phyloP scores from a whole-genome alignment of 2,113 vertebrate genomes.

The Epinephelus fuscoguttatus region DNA sequence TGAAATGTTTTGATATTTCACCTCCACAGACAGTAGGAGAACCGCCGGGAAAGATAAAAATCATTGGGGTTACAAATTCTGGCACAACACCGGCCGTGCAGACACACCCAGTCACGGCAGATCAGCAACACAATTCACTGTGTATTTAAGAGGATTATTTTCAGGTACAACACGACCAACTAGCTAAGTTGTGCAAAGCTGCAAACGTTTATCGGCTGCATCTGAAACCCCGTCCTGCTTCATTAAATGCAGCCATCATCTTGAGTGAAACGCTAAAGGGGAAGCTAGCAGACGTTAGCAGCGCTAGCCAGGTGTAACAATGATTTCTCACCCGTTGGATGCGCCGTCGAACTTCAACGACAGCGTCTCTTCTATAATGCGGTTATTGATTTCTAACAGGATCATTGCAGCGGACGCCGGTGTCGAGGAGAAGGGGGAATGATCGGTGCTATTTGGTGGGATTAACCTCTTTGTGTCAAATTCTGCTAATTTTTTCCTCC shows the following conservation, averaged over 20 bases:
- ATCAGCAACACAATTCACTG: not conserved
- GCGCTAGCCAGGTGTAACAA: constrained; percentile 59
- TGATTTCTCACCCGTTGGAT: constrained; percentile 91
- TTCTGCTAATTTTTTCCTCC: constrained; percentile 57
- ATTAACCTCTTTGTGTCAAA: constrained; percentile 69
- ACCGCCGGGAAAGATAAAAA: not conserved
- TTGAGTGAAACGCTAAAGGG: not conserved
- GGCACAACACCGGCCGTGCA: constrained; percentile 24
- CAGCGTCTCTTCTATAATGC: constrained; percentile 97
- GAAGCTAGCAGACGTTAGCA: constrained; percentile 66
- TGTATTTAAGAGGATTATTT: not conserved
- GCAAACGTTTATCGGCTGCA: not conserved
- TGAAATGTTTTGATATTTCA: not conserved
- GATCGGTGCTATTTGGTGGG: constrained; percentile 30
- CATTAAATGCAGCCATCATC: not conserved
- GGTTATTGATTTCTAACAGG: constrained; percentile 98
- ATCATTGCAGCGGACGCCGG: constrained; percentile 89
- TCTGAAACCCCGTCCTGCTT: rapidly evolving
- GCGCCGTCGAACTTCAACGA: constrained; percentile 95
- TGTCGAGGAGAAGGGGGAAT: constrained; percentile 47
- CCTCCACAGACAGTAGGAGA: too few relatives aligned
- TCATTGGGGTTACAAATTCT: constrained; percentile 11
- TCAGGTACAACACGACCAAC: rapidly evolving
- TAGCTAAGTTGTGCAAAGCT: not conserved
- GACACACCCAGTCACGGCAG: constrained; percentile 73